These are phyloP conservation scores for Tinamus guttatus DNA, from an alignment of 2,113 vertebrate genomes.

Conservation along the genomic window DNA sequence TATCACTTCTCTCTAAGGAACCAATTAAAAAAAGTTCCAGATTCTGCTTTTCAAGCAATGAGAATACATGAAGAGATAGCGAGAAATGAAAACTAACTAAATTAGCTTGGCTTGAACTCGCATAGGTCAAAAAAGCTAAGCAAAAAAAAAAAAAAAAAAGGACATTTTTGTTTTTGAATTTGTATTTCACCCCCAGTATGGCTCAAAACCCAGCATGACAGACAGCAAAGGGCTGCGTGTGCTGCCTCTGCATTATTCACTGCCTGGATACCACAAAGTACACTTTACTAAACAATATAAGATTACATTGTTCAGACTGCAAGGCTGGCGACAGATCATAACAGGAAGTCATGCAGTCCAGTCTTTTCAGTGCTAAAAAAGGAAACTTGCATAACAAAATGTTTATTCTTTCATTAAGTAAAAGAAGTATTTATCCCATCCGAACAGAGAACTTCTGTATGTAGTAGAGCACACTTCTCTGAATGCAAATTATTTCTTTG, in stretches of 20 bases:
- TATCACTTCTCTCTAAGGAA: not conserved
- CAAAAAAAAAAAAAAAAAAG: not conserved
- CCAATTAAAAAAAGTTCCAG: not conserved
- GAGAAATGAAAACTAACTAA: not conserved
- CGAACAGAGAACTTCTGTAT: constrained; percentile 43
- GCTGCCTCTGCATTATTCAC: not conserved
- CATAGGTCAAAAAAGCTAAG: not conserved
- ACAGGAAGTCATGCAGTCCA: constrained; percentile 32
- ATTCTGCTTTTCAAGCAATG: not conserved
- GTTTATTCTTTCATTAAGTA: constrained; percentile 49
- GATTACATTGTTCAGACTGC: not conserved
- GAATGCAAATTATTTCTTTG: constrained; percentile 39
- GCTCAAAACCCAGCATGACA: not conserved
- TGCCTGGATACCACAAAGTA: not conserved
- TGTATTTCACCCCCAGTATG: not conserved
- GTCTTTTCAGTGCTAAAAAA: constrained; percentile 50
- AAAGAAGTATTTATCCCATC: constrained; percentile 44
- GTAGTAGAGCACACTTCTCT: not conserved
- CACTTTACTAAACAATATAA: not conserved
- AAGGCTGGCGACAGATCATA: constrained; percentile 44
- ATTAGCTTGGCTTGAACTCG: not conserved
- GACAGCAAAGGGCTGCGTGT: not conserved
- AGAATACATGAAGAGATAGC: not conserved
- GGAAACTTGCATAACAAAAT: constrained; percentile 59
- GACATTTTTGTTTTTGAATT: not conserved